These are phyloP conservation scores for Folsomia candida DNA, from an alignment of 2,888 invertebrate species.

Conservation along the genomic window DNA sequence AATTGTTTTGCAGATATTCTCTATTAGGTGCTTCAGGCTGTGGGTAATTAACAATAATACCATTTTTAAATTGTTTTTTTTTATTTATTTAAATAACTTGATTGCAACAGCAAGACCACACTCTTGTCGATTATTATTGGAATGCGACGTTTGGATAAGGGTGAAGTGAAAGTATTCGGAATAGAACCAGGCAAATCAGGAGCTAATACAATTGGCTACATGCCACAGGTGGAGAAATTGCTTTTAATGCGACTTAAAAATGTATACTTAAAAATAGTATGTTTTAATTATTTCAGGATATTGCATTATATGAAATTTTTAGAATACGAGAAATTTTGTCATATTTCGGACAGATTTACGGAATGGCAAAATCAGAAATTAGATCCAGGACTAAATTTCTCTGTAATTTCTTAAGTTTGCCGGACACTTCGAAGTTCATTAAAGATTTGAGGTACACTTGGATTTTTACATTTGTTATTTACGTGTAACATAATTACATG, in stretches of 20 bases:
- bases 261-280: neutral
- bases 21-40: too few relatives aligned
- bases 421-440: slow-evolving; percentile 13
- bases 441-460: slow-evolving; percentile 52
- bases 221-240: slow-evolving; percentile 3
- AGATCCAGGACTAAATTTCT: slow-evolving; percentile 9
- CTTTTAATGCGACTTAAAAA: neutral
- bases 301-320: slow-evolving; percentile 30
- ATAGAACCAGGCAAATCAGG: neutral
- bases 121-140: neutral
- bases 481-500: neutral
- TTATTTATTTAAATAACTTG: too few relatives aligned
- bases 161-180: neutral
- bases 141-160: neutral
- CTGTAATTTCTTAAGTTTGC: slow-evolving; percentile 17
- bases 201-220: neutral
- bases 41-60: too few relatives aligned
- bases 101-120: neutral
- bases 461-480: neutral
- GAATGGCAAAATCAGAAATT: slow-evolving; percentile 23
- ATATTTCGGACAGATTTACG: slow-evolving; percentile 35
- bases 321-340: slow-evolving; percentile 25
- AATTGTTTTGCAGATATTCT: too few relatives aligned
- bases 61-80: too few relatives aligned
- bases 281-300: slow-evolving; percentile 53